phyloP scores from a whole-genome alignment of 2,797 vertebrate species.

The Erpetoichthys calabaricus region DNA sequence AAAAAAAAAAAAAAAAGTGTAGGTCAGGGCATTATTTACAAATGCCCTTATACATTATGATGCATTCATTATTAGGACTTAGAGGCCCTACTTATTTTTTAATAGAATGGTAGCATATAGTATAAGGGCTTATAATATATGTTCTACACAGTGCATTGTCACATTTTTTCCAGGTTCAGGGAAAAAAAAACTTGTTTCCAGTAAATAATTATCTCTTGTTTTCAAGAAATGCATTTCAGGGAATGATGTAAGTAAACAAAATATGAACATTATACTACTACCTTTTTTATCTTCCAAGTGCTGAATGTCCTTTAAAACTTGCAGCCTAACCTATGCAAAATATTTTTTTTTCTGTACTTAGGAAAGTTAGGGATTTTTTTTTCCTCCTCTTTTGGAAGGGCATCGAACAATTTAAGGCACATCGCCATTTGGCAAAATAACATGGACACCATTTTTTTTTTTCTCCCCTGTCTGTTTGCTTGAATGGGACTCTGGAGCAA shows the following conservation, averaged over 20 bases:
- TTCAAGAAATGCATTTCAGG: constrained; percentile 43
- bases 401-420: constrained; percentile 60
- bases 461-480: constrained; percentile 52
- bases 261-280: constrained; percentile 50
- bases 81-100: constrained; percentile 7
- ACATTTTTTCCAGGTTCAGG: constrained; percentile 62
- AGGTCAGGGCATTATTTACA: too few species aligned
- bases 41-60: constrained; percentile 45
- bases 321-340: constrained; percentile 59
- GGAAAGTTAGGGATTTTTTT: background rate
- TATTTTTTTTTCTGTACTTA: constrained; percentile 6
- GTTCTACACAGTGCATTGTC: constrained; percentile 44
- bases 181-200: constrained; percentile 81
- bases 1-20: background rate
- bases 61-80: constrained; percentile 42
- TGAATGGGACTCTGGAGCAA: constrained; percentile 61
- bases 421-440: constrained; percentile 40
- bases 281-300: constrained; percentile 63
- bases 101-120: constrained; percentile 17
- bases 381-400: constrained; percentile 36
- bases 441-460: constrained; percentile 26
- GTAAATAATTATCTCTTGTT: constrained; percentile 53
- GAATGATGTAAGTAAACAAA: constrained; percentile 42
- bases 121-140: constrained; percentile 20
- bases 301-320: constrained; percentile 68